Percentiles rank a stretch among this genome's conserved stretches.
Conservation (phyloP, 2,888 invertebrate species). For the Rotaria socialis region DNA sequence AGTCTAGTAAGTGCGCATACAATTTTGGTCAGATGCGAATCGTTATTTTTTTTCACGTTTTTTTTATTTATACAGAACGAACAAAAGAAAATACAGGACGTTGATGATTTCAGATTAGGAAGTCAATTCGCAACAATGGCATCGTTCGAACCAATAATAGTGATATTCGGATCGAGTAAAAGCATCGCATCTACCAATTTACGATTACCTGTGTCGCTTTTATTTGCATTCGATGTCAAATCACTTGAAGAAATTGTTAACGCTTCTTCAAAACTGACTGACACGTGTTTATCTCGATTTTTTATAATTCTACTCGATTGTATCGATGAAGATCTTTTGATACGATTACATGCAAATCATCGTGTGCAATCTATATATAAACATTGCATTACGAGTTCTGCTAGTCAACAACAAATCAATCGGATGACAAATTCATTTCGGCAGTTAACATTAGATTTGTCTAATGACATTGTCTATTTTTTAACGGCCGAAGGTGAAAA, state of each 20-base stretch:
- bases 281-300: not conserved
- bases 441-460: not conserved
- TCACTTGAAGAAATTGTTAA: not conserved
- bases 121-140: not conserved
- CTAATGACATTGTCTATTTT: not conserved
- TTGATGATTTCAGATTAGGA: not conserved
- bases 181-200: not conserved
- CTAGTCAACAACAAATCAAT: not conserved
- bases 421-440: not conserved
- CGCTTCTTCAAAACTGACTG: not conserved
- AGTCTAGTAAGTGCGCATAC: not conserved
- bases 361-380: not conserved
- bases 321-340: not conserved
- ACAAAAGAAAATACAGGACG: not conserved
- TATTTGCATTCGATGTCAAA: not conserved
- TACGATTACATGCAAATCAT: not conserved
- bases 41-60: not conserved
- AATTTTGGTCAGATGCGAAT: not conserved
- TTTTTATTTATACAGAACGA: not conserved
- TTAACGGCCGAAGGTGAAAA: not conserved
- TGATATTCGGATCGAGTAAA: not conserved
- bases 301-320: not conserved
- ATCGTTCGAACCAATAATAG: not conserved
- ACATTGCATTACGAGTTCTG: not conserved
- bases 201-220: not conserved